A percentile compares a stretch with the other conserved stretches of the same genome.
phyloP scores from a whole-genome alignment of 2,113 vertebrate genomes.

The Rhegmatorhina hoffmannsi region DNA sequence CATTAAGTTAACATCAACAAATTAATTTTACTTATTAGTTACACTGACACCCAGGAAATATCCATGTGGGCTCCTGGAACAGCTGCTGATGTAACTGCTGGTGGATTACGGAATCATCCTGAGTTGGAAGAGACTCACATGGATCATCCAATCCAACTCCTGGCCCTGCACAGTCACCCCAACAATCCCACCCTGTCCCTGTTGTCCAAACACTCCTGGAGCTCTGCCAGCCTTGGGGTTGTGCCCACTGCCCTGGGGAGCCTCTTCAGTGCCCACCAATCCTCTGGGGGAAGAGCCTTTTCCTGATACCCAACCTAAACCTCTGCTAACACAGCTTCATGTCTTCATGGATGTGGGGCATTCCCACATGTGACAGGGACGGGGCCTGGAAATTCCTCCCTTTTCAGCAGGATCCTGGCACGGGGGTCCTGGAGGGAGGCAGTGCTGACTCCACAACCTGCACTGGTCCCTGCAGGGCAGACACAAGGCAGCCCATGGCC shows the following conservation, averaged over 20 bases:
- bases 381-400: neutral
- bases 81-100: neutral
- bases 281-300: neutral
- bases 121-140: neutral
- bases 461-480: neutral
- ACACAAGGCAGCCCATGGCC: neutral
- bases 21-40: neutral
- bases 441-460: neutral
- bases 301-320: neutral
- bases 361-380: neutral
- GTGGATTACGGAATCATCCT: neutral
- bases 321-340: neutral
- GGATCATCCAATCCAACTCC: neutral
- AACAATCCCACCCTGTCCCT: neutral
- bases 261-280: fast-evolving
- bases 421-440: fast-evolving
- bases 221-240: neutral
- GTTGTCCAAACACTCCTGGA: fast-evolving
- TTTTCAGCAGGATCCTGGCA: fast-evolving
- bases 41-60: neutral
- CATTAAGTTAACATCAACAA: neutral
- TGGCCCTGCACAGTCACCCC: neutral
- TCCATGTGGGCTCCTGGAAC: neutral
- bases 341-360: fast-evolving
- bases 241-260: neutral